Evolutionary conservation across 2,797 vertebrate species (phyloP).

Genomic region (Enteromius trimaculatus): DNA sequence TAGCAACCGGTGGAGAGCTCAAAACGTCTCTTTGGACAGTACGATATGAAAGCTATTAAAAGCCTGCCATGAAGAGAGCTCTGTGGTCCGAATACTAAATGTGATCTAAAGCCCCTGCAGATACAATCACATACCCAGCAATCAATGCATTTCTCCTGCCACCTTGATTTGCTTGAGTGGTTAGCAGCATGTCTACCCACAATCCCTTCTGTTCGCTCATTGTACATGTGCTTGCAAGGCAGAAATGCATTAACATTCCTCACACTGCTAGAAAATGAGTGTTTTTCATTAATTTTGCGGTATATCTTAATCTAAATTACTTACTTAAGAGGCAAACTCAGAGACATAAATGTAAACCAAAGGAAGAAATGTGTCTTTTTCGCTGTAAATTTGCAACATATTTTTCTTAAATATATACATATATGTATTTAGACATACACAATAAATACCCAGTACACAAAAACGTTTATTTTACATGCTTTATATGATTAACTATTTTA

Average conservation of each 20-base stretch:
- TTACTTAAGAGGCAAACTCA: background rate
- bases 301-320: background rate
- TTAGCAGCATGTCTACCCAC: constrained; percentile 33
- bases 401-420: too few species aligned
- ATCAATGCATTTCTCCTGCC: constrained; percentile 52
- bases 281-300: background rate
- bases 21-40: constrained; percentile 44
- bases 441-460: too few species aligned
- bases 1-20: constrained; percentile 24
- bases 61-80: constrained; percentile 20
- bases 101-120: constrained; percentile 44
- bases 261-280: background rate
- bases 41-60: constrained; percentile 33
- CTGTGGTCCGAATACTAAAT: constrained; percentile 52
- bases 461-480: too few species aligned
- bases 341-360: background rate
- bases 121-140: constrained; percentile 52
- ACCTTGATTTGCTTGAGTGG: constrained; percentile 53
- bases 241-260: constrained; percentile 7
- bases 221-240: background rate
- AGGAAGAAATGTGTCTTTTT: background rate
- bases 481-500: too few species aligned
- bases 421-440: too few species aligned
- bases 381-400: background rate
- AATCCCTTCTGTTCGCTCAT: background rate